These are phyloP conservation scores for Psittacula echo DNA, from an alignment of 2,797 vertebrate genomes.

Conservation along the genomic window DNA sequence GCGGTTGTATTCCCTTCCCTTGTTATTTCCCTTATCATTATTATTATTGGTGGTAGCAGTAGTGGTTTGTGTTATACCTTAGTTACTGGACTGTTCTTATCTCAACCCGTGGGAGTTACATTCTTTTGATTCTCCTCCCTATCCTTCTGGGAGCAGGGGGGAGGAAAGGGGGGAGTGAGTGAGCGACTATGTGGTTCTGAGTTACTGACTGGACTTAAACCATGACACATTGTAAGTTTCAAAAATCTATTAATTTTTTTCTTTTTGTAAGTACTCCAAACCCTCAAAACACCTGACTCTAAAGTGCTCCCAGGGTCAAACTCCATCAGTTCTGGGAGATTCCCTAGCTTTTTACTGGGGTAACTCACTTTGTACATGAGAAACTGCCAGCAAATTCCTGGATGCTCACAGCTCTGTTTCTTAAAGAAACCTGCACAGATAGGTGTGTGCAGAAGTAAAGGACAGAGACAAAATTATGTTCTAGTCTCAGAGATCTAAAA, in stretches of 20 bases:
- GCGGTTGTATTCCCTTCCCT: too few species aligned
- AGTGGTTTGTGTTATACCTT: too few species aligned
- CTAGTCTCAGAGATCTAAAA: background rate
- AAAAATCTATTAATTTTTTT: background rate
- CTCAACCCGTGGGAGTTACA: too few species aligned
- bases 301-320: background rate
- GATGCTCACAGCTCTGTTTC: background rate
- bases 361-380: background rate
- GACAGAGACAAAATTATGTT: background rate
- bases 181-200: too few species aligned
- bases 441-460: background rate
- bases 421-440: background rate
- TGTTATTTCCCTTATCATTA: too few species aligned
- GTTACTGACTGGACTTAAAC: too few species aligned
- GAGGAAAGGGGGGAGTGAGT: too few species aligned
- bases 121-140: too few species aligned
- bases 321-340: background rate
- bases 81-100: too few species aligned
- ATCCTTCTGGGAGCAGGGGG: too few species aligned
- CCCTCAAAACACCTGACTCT: background rate
- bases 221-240: background rate
- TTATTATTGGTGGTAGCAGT: too few species aligned
- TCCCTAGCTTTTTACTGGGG: background rate
- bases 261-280: background rate
- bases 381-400: background rate